Percentiles rank a stretch among this genome's conserved stretches.
These are phyloP conservation scores for Papilio dardanus DNA, from an alignment of 1,140 invertebrate genomes.

Conservation along the genomic window DNA sequence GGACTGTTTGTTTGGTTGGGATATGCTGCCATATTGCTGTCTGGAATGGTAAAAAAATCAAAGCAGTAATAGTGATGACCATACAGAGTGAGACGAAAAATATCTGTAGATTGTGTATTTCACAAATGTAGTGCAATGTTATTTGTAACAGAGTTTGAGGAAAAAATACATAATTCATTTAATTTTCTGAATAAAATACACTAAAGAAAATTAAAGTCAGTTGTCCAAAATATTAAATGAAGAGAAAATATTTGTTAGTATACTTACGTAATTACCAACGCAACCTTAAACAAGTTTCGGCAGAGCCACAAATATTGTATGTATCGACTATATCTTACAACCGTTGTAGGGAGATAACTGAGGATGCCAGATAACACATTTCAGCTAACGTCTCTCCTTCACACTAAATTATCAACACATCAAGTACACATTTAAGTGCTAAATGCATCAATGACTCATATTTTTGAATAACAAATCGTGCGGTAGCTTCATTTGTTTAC, in stretches of 20 bases:
- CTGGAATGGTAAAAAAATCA: constrained; percentile 39
- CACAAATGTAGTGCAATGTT: too few species aligned
- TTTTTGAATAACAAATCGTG: constrained; percentile 46
- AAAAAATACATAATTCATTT: too few species aligned
- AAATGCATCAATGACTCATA: constrained; percentile 68
- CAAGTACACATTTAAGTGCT: constrained; percentile 54
- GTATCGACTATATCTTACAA: constrained; percentile 27
- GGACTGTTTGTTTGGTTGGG: constrained; percentile 83
- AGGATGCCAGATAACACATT: constrained; percentile 40
- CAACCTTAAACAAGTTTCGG: not conserved
- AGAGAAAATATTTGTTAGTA: not conserved
- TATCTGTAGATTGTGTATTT: too few species aligned
- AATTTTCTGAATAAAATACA: too few species aligned
- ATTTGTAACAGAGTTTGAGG: too few species aligned
- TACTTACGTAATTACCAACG: not conserved
- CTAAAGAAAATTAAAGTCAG: too few species aligned
- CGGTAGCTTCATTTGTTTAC: constrained; percentile 44
- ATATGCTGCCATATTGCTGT: constrained; percentile 81
- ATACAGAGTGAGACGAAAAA: too few species aligned
- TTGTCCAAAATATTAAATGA: not conserved
- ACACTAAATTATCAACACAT: constrained; percentile 61
- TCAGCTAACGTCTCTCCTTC: constrained; percentile 56
- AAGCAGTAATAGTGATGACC: too few species aligned
- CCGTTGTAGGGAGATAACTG: constrained; percentile 39
- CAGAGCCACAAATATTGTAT: constrained; percentile 8